Evolutionary conservation across 2,113 vertebrate species (phyloP).

Genomic region (Galemys pyrenaicus): DNA sequence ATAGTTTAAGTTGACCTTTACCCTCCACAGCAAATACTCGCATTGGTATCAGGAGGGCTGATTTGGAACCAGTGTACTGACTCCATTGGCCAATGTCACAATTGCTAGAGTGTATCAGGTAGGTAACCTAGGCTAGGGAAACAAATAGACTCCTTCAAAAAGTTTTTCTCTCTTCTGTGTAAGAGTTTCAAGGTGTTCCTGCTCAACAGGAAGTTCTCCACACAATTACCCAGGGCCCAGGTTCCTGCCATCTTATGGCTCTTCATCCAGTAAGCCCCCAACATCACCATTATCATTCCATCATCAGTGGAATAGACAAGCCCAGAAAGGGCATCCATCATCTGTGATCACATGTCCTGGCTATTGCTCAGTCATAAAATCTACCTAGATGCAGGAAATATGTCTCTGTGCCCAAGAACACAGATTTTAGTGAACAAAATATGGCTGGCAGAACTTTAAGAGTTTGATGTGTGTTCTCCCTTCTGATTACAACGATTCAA

Average conservation of each 20-base stretch:
- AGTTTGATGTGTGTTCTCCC: neutral
- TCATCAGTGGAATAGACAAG: neutral
- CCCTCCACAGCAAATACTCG: neutral
- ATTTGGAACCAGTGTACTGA: neutral
- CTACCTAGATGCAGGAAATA: too few relatives aligned
- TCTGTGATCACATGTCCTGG: neutral
- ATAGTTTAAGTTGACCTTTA: neutral
- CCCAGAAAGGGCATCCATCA: neutral
- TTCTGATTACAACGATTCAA: neutral
- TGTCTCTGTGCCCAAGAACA: neutral
- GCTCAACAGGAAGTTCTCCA: neutral
- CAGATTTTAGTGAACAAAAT: neutral
- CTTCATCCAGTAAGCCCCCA: neutral
- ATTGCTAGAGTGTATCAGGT: neutral
- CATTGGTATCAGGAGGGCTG: neutral
- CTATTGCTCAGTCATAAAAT: neutral
- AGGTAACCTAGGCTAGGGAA: neutral
- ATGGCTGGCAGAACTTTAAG: neutral
- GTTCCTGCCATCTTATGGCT: neutral
- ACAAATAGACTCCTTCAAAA: neutral
- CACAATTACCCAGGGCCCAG: neutral
- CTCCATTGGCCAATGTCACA: neutral
- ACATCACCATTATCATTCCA: neutral
- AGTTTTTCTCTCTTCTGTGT: neutral
- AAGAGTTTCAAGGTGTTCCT: neutral